A percentile compares a stretch with the other conserved stretches of the same genome.
These are phyloP conservation scores for Ictalurus furcatus DNA, from an alignment of 2,113 vertebrate species.

Conservation along the genomic window DNA sequence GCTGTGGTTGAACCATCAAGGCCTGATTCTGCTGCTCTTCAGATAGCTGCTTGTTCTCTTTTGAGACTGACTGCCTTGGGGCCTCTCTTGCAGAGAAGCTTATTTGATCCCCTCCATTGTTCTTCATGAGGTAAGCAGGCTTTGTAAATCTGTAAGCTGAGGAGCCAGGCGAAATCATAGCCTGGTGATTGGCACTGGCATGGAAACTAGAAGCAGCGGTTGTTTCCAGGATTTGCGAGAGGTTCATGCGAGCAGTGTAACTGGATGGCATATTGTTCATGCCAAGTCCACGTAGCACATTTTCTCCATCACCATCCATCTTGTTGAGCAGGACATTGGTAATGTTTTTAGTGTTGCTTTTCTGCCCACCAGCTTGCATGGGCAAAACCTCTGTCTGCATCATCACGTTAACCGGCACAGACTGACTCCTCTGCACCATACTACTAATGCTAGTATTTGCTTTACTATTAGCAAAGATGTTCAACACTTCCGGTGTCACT, in stretches of 20 bases:
- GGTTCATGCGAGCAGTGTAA: slow-evolving; percentile 98
- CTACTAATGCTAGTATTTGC: slow-evolving; percentile 79
- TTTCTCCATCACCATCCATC: slow-evolving; percentile 87
- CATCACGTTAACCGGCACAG: slow-evolving; percentile 95
- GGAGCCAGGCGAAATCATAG: slow-evolving; percentile 81
- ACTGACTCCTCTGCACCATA: slow-evolving; percentile 95
- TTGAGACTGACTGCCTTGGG: slow-evolving; percentile 81
- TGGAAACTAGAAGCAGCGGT: slow-evolving; percentile 71
- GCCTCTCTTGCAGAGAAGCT: slow-evolving; percentile 80
- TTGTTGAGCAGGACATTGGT: slow-evolving; percentile 89
- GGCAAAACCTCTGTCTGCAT: slow-evolving; percentile 92
- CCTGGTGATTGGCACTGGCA: slow-evolving; percentile 81
- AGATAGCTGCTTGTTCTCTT: slow-evolving; percentile 69
- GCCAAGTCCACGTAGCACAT: slow-evolving; percentile 85
- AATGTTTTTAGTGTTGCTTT: slow-evolving; percentile 85
- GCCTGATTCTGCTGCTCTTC: slow-evolving; percentile 69
- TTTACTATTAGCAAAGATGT: slow-evolving; percentile 81
- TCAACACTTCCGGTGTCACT: slow-evolving; percentile 83
- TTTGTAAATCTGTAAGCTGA: slow-evolving; percentile 84
- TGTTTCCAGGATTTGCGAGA: slow-evolving; percentile 95
- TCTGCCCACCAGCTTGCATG: slow-evolving; percentile 72
- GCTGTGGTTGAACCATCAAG: slow-evolving; percentile 61
- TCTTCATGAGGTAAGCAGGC: slow-evolving; percentile 89
- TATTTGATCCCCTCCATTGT: slow-evolving; percentile 81
- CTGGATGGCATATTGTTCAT: slow-evolving; percentile 89